Base-by-base conservation (phyloP, 2,113 vertebrate species). In the Aplodontia rufa region DNA sequence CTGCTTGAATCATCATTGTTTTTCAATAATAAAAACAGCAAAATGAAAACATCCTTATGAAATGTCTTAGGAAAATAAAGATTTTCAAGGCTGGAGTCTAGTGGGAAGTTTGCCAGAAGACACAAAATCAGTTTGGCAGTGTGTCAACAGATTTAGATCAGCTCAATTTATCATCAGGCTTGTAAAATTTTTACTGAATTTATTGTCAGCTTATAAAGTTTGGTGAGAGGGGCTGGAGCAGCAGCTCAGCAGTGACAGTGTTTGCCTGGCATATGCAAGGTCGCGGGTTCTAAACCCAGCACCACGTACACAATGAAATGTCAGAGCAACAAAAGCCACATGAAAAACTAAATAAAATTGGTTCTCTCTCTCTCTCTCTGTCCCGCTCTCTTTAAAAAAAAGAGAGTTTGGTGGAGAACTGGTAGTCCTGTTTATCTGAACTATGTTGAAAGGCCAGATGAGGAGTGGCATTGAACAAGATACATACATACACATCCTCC, bases 1-100 rank as follows among this genome's bases (percentile, higher is more conserved):
- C 64, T 90, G 66, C 95, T 91, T 91, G 94, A 96, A 96, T 92
- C 32, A 78, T 1, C 14, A 78, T 32, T 60, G 17, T 88, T 97
- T 96, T 97, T 96, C 51, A 94, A 93, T 32, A 66, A 64, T 78
- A 37, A 40, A 42, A 47, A 32, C 75, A 91, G 45, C 37, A 85
- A 85, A 93, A 93, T 8, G n/a, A 87, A 83, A 26, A 45, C 17
- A 32, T 84, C 90, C 80, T 85, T 69, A 72, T 49, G 32, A n/a
- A n/a, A 1, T 69, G 22, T 69, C 81, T 60, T 85, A 42, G 26
- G 66, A 91, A 72, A 93, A 35, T 76, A 49, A 90, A 87, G 40
- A 81, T 30, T 72, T 91, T 81, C 55, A 88, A 76, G 60, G 6
- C 35, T 30, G 51, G 13, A n/a, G 0, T 90, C 55, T 42, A 53